Percentiles rank a stretch among this genome's conserved stretches.
Evolutionary conservation across 2,888 invertebrate species (phyloP).

Genomic region (Amorpha juglandis): DNA sequence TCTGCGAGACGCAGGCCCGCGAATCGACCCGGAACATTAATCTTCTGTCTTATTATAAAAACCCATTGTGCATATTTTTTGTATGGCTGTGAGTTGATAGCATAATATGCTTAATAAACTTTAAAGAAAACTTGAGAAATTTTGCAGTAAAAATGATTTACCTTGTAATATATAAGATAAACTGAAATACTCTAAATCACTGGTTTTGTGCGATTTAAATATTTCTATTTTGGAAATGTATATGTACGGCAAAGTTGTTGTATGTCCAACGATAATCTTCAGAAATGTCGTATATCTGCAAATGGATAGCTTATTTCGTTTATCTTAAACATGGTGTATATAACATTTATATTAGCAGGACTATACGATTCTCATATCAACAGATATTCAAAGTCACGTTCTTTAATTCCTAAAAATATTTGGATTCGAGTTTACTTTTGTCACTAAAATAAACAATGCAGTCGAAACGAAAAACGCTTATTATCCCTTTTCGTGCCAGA

Average conservation of each 20-base stretch:
- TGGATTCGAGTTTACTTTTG: constrained; percentile 61
- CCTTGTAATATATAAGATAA: no score
- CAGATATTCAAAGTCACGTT: constrained; percentile 50
- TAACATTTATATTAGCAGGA: constrained; percentile 12
- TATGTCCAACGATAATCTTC: neutral
- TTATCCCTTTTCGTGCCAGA: constrained; percentile 60
- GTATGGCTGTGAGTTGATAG: constrained; percentile 2
- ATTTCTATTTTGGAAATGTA: no score
- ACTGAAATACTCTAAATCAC: no score
- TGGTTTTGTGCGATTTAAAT: neutral
- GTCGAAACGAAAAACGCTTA: constrained; percentile 52
- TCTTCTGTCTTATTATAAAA: constrained; percentile 51
- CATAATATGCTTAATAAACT: constrained; percentile 32
- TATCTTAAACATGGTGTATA: neutral
- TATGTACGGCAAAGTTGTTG: neutral
- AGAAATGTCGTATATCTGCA: neutral
- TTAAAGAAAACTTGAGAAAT: neutral
- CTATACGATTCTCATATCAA: constrained; percentile 16
- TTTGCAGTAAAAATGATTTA: neutral
- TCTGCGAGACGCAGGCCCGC: constrained; percentile 53
- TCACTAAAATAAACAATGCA: constrained; percentile 75
- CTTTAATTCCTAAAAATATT: constrained; percentile 49
- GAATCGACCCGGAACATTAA: constrained; percentile 57
- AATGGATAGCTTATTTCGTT: neutral
- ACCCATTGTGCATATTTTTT: constrained; percentile 29